Base-by-base conservation (phyloP, 2,888 invertebrate species). In the Smittia sp. region DNA sequence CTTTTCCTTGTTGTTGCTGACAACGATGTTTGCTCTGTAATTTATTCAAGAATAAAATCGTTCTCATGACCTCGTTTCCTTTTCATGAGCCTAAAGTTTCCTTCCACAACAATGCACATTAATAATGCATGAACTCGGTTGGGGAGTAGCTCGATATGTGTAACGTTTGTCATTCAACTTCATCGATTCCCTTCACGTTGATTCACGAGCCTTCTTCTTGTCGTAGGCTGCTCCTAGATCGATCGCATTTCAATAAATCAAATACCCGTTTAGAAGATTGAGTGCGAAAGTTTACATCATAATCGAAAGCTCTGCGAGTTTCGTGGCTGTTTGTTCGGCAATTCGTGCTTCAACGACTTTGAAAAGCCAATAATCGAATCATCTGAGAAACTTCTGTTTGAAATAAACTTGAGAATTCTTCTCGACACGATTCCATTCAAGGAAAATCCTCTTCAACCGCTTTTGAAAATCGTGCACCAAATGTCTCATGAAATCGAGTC, bases 41-140 rank as follows among this genome's bases (percentile, higher is more conserved):
- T 46, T 46, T 15, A 46, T 46, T 13, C 46, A 2, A 2, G 11
- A 15, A 46, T 46, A 46, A 46, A 13, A 46, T 6, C 13, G 6
- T 46, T 46, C 46, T 6, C n/a, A 46, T 46, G 46, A 46, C 46
- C 46, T 15, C 46, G 15, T 11, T 46, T 46, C 46, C n/a, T 13
- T 39, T 46, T 15, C 15, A 15, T 46, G 46, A 13, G 46, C n/a
- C 46, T 3, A 46, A 46, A 13, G 46, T 46, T 15, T 13, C 15
- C 46, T 32, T 46, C 46, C 46, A 46, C 32, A 46, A 46, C 46
- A 15, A n/a, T 46, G 46, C 46, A 46, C 46, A 46, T 46, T 46
- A 46, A 46, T 46, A 46, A 46, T 46, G 46, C n/a, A 46, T 46
- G 46, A 46, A 39, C 13, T 39, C 39, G 7, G 46, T n/a, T n/a